A percentile compares a stretch with the other conserved stretches of the same genome.
Conservation (phyloP, 1,140 invertebrate species). For the Holcopasites calliopsidis region DNA sequence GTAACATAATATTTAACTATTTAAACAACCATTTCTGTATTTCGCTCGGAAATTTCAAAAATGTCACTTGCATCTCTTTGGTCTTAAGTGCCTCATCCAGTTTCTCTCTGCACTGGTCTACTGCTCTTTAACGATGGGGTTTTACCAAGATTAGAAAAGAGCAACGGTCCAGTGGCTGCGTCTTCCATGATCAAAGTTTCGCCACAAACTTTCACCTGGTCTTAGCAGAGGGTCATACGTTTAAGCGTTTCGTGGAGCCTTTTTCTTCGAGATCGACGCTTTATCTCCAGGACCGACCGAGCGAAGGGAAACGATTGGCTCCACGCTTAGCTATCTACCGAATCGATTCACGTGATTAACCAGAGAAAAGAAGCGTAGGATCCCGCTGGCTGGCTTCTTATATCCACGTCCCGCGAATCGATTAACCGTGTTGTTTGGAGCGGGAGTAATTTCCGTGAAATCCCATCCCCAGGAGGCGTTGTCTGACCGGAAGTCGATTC, state of each 20-base stretch:
- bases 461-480: constrained; percentile 50
- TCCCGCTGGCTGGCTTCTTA: constrained; percentile 3
- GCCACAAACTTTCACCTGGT: constrained; percentile 34
- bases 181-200: constrained; percentile 51
- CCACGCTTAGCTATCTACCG: background rate
- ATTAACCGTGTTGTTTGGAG: constrained; percentile 55
- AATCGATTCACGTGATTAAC: constrained; percentile 10
- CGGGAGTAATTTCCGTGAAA: constrained; percentile 53
- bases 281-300: constrained; percentile 3
- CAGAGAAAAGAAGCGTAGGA: background rate
- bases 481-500: constrained; percentile 59
- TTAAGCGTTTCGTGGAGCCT: constrained; percentile 11
- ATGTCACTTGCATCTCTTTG: no score
- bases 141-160: constrained; percentile 57
- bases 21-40: no score
- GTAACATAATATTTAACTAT: no score
- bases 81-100: background rate
- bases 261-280: background rate
- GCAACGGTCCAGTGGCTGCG: constrained; percentile 12
- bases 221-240: background rate
- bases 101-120: background rate
- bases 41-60: no score
- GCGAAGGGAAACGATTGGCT: background rate
- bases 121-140: constrained; percentile 11
- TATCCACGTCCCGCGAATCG: constrained; percentile 44